Evolutionary conservation across 2,797 vertebrate species (phyloP), one percentile per base, ranked within the genome.

Genomic region (Lutjanus argentimaculatus): DNA sequence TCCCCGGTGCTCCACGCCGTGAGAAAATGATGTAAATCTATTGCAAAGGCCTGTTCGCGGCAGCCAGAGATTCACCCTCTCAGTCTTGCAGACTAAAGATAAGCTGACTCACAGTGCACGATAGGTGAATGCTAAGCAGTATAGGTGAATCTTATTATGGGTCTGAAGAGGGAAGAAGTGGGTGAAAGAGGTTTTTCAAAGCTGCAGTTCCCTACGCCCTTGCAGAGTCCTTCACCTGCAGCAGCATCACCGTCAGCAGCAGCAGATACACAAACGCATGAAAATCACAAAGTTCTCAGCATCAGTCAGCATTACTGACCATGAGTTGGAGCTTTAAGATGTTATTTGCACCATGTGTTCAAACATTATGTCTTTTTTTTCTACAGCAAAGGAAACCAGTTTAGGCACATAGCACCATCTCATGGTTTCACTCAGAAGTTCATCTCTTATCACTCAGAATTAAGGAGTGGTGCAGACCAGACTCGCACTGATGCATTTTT

Each of bases 401-500:
- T 89, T 76, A 84, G 91, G 78, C 57, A 79, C 83, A 95, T 43
- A 96, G 95, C 95, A 90, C 96, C 95, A 95, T 93, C 96, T 95
- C 65, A 93, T 96, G 96, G 95, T 67, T 69, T 86, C 72, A 80
- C 43, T 68, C 67, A 85, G 93, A 88, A 93, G 88, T 89, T 91
- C 87, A 89, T 72, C 66, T 72, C 36, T 64, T 57, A 77, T 79
- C 53, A 67, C 8, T 17, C 17, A 65, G 22, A 56, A 40, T 6
- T 53, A 51, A n/a, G 5, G 2, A 17, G 36, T n/a, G 40, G 49
- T 22, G 25, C 75, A 67, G 64, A 73, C 11, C 48, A 16, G 25
- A 52, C 8, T 17, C 16, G 0, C 7, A 61, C 0, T 51, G 8
- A 58, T 42, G 6, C 5, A 51, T 52, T 72, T 36, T 46, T 2